phyloP scores from a whole-genome alignment of 1,140 invertebrate species.

The Dryas iulia region DNA sequence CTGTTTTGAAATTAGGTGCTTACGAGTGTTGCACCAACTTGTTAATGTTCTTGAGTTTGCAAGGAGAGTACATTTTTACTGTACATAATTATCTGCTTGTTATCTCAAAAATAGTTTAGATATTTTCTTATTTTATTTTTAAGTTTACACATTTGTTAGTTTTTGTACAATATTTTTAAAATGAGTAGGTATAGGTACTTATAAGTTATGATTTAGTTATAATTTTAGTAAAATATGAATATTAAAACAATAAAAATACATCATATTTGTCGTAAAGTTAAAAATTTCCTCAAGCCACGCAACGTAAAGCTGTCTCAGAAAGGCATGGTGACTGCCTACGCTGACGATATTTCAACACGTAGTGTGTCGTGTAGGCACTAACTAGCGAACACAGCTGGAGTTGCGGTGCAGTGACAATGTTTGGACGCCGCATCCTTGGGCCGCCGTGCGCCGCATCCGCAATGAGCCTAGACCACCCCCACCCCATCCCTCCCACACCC shows the following conservation, averaged over 20 bases:
- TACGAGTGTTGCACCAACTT: slow-evolving; percentile 23
- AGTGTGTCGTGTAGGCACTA: slow-evolving; percentile 60
- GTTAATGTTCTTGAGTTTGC: slow-evolving; percentile 18
- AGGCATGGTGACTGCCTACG: neutral
- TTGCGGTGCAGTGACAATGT: slow-evolving; percentile 69
- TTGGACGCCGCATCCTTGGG: slow-evolving; percentile 59
- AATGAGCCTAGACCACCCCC: slow-evolving; percentile 51
- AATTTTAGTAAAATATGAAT: neutral
- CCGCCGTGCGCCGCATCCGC: slow-evolving; percentile 57
- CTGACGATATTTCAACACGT: slow-evolving; percentile 55
- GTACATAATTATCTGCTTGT: slow-evolving; percentile 5
- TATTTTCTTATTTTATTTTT: no score
- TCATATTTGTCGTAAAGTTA: neutral
- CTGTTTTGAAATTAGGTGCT: slow-evolving; percentile 30
- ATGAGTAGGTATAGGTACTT: no score
- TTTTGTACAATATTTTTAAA: no score
- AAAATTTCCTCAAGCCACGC: neutral
- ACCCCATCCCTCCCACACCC: neutral
- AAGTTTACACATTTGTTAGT: no score
- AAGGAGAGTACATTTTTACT: neutral
- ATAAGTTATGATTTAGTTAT: no score
- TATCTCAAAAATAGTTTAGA: neutral
- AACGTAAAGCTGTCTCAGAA: neutral
- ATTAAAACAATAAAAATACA: neutral
- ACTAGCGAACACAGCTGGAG: slow-evolving; percentile 67